Base-by-base conservation (phyloP, 2,888 invertebrate species). In the Pegoplata infirma region DNA sequence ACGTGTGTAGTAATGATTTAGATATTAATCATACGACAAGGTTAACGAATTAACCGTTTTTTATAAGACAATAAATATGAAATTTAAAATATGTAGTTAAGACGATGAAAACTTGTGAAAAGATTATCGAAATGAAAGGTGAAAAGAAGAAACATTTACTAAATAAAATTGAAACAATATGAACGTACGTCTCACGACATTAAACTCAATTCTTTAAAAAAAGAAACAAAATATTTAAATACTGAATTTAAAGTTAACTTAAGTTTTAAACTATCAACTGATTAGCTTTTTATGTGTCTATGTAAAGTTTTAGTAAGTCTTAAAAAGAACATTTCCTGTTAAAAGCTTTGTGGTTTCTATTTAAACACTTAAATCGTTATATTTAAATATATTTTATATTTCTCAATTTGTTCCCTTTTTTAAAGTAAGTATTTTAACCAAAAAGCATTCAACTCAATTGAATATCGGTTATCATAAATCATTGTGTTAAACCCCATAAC, bases 381-480 rank as follows among this genome's bases (percentile, higher is more conserved):
- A 8, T 4, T 3, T 5, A 10, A 1, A 8, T 32, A 5, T 36
- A 5, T 53, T 28, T 12, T 12, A 1, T 53, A 36, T 36, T 36
- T 58, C 1, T 1, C n/a, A 5, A 12, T 0, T 5, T 56, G 61
- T 47, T 17, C 5, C 12, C 25, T 5, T 6, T 36, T 19, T 5
- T 16, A n/a, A 12, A 55, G 5, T 10, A 53, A 32, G 19, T 3
- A 14, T n/a, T n/a, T n/a, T n/a, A 21, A 21, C 0, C 51, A 40
- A 28, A 61, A 14, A 16, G 17, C 46, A 12, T 16, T 49, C 10
- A 25, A 58, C 63, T 59, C 46, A 69, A 74, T 78, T 66, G 69
- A 74, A 66, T 63, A 55, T 66, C 74, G 74, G 74, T 46, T 36
- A 74, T 40, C 49, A 74, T 78, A 71, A 78, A 74, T 74, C 69